Conservation (phyloP, 2,797 vertebrate species). For the Phoxinus dragarum region DNA sequence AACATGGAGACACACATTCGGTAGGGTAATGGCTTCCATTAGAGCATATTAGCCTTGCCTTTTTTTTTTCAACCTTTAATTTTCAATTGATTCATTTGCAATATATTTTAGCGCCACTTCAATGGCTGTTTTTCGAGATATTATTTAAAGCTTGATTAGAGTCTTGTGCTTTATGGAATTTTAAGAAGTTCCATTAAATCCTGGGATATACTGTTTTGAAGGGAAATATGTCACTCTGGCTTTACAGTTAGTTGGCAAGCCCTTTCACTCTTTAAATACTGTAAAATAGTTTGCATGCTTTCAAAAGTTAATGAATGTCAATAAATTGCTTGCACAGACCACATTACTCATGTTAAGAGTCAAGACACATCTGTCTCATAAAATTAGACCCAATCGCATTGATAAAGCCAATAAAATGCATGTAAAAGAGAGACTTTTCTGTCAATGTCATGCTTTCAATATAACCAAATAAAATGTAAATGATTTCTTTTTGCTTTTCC, state of each 20-base stretch:
- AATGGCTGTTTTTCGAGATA: constrained; percentile 69
- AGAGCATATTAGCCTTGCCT: constrained; percentile 63
- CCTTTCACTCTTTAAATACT: neutral
- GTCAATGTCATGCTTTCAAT: neutral
- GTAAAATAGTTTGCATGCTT: neutral
- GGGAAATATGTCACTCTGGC: constrained; percentile 65
- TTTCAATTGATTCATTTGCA: constrained; percentile 69
- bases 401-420: neutral
- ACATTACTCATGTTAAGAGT: neutral
- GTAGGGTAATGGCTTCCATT: constrained; percentile 66
- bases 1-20: constrained; percentile 62
- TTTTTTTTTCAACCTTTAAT: constrained; percentile 65
- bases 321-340: constrained; percentile 7
- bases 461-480: neutral
- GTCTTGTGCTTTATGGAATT: constrained; percentile 76
- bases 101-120: constrained; percentile 68
- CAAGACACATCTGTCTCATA: constrained; percentile 20
- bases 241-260: constrained; percentile 63
- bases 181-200: constrained; percentile 70
- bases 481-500: neutral
- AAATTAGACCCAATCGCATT: neutral
- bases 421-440: neutral
- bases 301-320: constrained; percentile 10
- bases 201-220: constrained; percentile 68
- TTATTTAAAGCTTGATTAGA: constrained; percentile 74